Percentiles rank a stretch among this genome's conserved stretches.
phyloP scores from a whole-genome alignment of 2,113 vertebrate genomes.

The Strigops habroptila region DNA sequence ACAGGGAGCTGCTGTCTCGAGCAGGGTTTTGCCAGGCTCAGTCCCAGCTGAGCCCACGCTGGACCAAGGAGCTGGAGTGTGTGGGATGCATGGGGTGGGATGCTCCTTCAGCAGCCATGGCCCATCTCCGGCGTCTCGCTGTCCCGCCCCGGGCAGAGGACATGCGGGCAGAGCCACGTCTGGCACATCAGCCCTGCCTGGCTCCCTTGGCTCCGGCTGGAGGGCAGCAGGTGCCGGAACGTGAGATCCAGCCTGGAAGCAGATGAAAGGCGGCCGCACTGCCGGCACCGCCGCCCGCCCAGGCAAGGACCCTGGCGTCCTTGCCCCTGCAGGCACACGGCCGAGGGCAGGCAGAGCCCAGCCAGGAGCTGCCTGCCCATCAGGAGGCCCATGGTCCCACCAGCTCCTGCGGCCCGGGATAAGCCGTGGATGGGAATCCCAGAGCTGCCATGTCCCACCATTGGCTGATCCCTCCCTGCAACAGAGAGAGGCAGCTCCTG shows the following conservation, averaged over 20 bases:
- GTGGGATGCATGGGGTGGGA: not conserved
- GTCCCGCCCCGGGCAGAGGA: not conserved
- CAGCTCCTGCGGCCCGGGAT: not conserved
- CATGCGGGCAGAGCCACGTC: not conserved
- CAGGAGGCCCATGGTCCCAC: not conserved
- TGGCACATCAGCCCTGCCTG: not conserved
- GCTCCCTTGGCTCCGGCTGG: conserved; percentile 7
- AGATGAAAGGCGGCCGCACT: conserved; percentile 57
- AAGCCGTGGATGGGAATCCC: not conserved
- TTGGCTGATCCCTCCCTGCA: not conserved
- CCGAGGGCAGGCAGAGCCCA: not conserved
- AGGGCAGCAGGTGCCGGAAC: conserved; percentile 59
- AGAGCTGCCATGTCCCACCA: not conserved
- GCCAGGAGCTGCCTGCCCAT: not conserved
- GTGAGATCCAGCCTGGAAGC: conserved; percentile 15
- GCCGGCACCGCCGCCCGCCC: conserved; percentile 43
- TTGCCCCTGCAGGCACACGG: not conserved
- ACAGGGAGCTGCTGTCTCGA: rapidly evolving
- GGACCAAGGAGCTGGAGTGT: not conserved
- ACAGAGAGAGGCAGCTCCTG: rapidly evolving
- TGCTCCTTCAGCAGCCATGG: not conserved
- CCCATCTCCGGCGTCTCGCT: not conserved
- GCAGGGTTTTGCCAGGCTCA: not conserved
- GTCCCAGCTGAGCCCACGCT: not conserved
- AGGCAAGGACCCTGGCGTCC: conserved; percentile 3